phyloP scores from a whole-genome alignment of 1,140 invertebrate genomes.

The Rhagoletis zephyria region DNA sequence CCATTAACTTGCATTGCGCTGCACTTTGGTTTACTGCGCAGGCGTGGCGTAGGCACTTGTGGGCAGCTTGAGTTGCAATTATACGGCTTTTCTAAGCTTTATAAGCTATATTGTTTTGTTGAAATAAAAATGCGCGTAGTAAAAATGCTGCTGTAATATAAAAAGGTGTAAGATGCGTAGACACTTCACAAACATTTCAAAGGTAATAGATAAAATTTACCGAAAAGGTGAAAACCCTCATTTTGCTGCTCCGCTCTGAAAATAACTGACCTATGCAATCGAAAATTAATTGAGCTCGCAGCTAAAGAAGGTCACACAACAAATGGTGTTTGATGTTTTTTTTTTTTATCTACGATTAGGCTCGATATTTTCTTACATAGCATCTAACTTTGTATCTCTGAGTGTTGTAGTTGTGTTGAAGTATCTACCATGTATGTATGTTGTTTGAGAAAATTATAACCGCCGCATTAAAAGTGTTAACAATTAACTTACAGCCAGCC shows the following conservation, averaged over 20 bases:
- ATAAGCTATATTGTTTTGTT: background rate
- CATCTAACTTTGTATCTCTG: background rate
- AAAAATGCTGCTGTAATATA: background rate
- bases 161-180: too few species aligned
- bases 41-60: background rate
- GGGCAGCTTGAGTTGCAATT: background rate
- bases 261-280: slow-evolving; percentile 16
- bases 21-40: background rate
- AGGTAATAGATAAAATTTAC: too few species aligned
- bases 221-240: too few species aligned
- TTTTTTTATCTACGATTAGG: background rate
- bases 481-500: background rate
- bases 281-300: slow-evolving; percentile 27
- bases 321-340: background rate
- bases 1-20: background rate
- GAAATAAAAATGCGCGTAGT: background rate
- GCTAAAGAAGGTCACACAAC: background rate
- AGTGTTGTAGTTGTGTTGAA: background rate
- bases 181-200: too few species aligned
- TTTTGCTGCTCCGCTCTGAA: background rate
- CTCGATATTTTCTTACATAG: background rate
- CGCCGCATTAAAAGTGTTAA: background rate
- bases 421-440: too few species aligned
- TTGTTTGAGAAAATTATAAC: background rate
- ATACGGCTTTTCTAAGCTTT: background rate